Base-by-base conservation (phyloP, 2,797 vertebrate genomes). In the Pyrrhura leucotis region DNA sequence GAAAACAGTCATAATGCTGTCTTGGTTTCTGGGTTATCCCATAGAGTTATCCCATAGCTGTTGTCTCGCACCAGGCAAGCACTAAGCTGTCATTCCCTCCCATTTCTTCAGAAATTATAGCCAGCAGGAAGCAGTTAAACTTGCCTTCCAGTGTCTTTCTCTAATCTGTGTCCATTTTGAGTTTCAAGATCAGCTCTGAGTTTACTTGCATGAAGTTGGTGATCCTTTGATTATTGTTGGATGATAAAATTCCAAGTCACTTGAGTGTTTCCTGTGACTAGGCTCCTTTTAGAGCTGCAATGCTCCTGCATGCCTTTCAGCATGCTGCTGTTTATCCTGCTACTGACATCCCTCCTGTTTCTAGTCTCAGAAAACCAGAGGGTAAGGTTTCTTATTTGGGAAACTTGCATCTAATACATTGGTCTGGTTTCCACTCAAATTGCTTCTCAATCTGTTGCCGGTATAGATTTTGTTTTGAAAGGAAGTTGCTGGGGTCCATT, bases 231-330 rank as follows among this genome's bases (percentile, higher is more conserved):
- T 89, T 85, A 45, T 75, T 47, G 85, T 82, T 39, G n/a, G 44
- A 20, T 89, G 54, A 77, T 88, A 83, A 90, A 92, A 91, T 86
- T 86, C 71, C n/a, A 65, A 44, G 77, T 75, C 14, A 69, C n/a
- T 47, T 33, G 42, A 66, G 48, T 35, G 9, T 78, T 78, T 87
- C 35, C 56, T 22, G 14, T 47, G 84, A 4, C 16, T 59, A 56
- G 40, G 33, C 47, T 29, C 25, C 51, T 59, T 82, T 67, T 29
- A 82, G 86, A 74, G 59, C 8, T 35, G 8, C 1, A 51, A 4
- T 26, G 44, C 40, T 85, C 14, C 42, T 79, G 80, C 73, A 54
- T 20, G 77, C 67, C 51, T 91, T 84, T 62, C 63, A 48, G 40
- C 71, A 29, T 0, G 0, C 67, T 82, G 63, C 73, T 95, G 53